phyloP scores from a whole-genome alignment of 2,113 vertebrate genomes.

The Lontra canadensis region DNA sequence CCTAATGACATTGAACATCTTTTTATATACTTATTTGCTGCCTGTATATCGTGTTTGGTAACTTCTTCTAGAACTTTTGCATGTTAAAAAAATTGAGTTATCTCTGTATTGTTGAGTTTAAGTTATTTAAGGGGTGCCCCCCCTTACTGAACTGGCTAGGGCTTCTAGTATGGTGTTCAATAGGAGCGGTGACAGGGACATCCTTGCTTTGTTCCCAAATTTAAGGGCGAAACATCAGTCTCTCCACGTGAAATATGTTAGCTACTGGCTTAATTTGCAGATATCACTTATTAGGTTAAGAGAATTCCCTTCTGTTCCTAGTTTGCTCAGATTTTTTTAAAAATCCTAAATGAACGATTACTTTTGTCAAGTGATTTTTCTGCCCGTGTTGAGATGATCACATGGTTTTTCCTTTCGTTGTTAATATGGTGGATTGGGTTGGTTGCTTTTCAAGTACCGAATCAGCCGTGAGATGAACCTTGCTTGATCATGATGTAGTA shows the following conservation, averaged over 20 bases:
- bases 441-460: background rate
- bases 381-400: background rate
- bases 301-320: background rate
- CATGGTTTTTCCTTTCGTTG: background rate
- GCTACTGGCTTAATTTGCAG: background rate
- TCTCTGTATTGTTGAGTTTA: background rate
- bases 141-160: background rate
- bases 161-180: background rate
- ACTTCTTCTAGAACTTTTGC: background rate
- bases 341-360: background rate
- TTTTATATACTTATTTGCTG: background rate
- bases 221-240: background rate
- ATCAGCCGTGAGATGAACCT: background rate
- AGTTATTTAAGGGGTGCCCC: background rate
- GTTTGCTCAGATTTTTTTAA: background rate
- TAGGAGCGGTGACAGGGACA: background rate
- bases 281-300: background rate
- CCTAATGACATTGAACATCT: background rate
- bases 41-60: background rate
- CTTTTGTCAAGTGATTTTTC: slow-evolving; percentile 23
- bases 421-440: background rate
- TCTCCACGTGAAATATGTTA: background rate
- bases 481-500: background rate
- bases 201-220: background rate
- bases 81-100: background rate